Evolutionary conservation across 1,140 invertebrate species (phyloP).

Genomic region (Paraescarpia echinospica): DNA sequence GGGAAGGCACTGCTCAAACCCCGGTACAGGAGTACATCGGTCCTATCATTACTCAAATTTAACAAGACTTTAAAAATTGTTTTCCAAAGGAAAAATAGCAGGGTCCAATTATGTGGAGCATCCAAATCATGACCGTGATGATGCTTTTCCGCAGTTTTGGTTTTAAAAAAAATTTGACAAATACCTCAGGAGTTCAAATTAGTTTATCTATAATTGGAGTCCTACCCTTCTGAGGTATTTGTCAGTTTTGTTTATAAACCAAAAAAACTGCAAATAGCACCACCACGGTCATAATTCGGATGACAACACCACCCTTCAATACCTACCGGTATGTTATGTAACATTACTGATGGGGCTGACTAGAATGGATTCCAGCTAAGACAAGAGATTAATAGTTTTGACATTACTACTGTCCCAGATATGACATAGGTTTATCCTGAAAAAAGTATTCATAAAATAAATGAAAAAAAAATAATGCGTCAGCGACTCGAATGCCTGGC

Average conservation of each 20-base stretch:
- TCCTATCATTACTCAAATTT: too few species aligned
- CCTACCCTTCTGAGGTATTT: too few species aligned
- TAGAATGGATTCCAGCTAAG: neutral
- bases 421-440: neutral
- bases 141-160: too few species aligned
- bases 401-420: neutral
- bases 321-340: neutral
- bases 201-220: too few species aligned
- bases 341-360: neutral
- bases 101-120: too few species aligned
- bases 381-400: neutral
- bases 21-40: too few species aligned
- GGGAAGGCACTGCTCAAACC: too few species aligned
- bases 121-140: too few species aligned
- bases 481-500: neutral
- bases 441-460: neutral
- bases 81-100: too few species aligned
- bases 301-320: neutral
- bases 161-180: too few species aligned
- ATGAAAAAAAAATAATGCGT: neutral
- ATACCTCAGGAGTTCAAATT: too few species aligned
- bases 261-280: neutral
- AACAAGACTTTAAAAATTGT: too few species aligned
- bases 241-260: neutral
- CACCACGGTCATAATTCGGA: neutral